These are phyloP conservation scores for Gorsachius magnificus DNA, from an alignment of 2,797 vertebrate genomes.

Conservation along the genomic window DNA sequence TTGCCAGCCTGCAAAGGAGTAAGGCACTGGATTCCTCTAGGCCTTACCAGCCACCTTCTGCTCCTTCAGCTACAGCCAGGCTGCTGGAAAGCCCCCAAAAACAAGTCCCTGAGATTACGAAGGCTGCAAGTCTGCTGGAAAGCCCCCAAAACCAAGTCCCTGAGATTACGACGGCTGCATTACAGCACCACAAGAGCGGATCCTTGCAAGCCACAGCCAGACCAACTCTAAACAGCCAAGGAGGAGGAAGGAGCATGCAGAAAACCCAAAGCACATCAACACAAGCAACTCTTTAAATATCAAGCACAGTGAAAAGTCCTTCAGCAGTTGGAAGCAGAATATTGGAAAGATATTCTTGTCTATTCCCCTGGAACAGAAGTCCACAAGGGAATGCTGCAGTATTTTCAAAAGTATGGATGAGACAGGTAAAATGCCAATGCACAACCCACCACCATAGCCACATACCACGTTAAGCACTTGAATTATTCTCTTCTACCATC, in stretches of 20 bases:
- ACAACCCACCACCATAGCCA: neutral
- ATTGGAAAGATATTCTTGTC: neutral
- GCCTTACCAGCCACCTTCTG: neutral
- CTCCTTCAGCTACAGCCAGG: neutral
- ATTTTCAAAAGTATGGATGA: neutral
- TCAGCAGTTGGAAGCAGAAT: neutral
- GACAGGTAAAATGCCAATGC: neutral
- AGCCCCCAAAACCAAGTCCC: neutral
- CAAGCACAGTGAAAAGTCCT: neutral
- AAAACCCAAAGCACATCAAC: neutral
- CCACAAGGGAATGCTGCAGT: neutral
- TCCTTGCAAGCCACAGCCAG: neutral
- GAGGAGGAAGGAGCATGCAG: neutral
- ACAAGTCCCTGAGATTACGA: neutral
- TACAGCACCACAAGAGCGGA: neutral
- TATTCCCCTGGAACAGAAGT: neutral
- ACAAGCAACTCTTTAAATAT: neutral
- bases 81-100: neutral
- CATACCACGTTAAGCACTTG: neutral
- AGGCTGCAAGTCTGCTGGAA: neutral
- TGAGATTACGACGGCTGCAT: neutral
- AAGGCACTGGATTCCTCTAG: neutral
- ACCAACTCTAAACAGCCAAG: neutral
- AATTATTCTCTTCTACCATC: neutral
- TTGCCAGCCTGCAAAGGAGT: neutral